These are phyloP conservation scores for Metridium senile DNA, from an alignment of 92 coral and sea anemone genomes.

Conservation along the genomic window DNA sequence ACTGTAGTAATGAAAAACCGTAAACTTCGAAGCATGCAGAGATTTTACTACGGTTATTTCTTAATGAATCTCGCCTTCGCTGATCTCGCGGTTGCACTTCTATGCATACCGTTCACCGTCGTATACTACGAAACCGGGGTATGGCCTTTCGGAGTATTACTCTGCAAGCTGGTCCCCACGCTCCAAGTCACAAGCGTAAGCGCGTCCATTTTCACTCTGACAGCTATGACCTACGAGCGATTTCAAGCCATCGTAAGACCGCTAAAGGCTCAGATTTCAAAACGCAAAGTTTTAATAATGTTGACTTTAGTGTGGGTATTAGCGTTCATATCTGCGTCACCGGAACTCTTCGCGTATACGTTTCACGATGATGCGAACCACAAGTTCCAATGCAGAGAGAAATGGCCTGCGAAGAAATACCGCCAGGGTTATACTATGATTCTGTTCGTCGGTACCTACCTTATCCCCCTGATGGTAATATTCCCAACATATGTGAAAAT, in stretches of 20 bases:
- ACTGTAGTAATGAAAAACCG: constrained; percentile 53
- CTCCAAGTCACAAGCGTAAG: constrained; percentile 55
- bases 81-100: constrained; percentile 56
- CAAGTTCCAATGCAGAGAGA: constrained; percentile 52
- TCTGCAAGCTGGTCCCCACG: constrained; percentile 67
- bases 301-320: constrained; percentile 57
- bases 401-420: constrained; percentile 45
- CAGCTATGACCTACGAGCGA: constrained; percentile 65
- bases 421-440: constrained; percentile 57
- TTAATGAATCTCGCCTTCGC: constrained; percentile 64
- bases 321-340: constrained; percentile 57
- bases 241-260: constrained; percentile 66
- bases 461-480: constrained; percentile 55
- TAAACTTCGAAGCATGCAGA: constrained; percentile 57
- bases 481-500: constrained; percentile 66
- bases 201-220: constrained; percentile 63
- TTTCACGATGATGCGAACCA: constrained; percentile 30
- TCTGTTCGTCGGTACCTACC: constrained; percentile 55
- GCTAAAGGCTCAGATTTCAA: constrained; percentile 38
- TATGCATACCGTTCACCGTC: constrained; percentile 62
- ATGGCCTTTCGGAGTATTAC: constrained; percentile 64
- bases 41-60: constrained; percentile 67
- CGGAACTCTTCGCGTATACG: constrained; percentile 58
- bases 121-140: constrained; percentile 56
- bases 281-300: constrained; percentile 43